Conservation (phyloP, 2,797 vertebrate species). For the Astyanax mexicanus region DNA sequence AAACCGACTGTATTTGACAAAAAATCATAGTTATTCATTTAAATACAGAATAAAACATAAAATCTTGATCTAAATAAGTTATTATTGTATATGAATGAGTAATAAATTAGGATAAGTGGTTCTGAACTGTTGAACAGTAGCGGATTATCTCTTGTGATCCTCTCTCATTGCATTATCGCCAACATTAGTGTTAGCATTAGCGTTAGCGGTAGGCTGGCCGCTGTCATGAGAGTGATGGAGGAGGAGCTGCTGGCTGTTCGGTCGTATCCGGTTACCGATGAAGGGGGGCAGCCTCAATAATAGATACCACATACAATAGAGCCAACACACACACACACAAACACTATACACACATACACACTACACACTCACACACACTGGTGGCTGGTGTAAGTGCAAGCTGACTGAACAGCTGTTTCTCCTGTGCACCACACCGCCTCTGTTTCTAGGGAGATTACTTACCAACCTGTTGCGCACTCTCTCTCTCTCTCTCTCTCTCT, state of each 20-base stretch:
- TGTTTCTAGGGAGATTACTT: constrained; percentile 38
- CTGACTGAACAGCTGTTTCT: constrained; percentile 38
- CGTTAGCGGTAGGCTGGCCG: constrained; percentile 25
- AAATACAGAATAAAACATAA: too few species aligned
- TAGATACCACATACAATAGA: constrained; percentile 70
- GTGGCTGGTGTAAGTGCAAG: not conserved
- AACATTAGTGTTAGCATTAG: not conserved
- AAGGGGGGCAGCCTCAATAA: constrained; percentile 70
- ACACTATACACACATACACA: constrained; percentile 24
- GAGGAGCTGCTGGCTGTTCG: constrained; percentile 59
- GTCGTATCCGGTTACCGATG: constrained; percentile 69
- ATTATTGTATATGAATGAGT: too few species aligned
- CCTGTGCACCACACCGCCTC: constrained; percentile 13
- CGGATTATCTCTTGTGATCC: too few species aligned
- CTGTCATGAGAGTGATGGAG: constrained; percentile 65
- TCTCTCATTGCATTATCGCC: too few species aligned
- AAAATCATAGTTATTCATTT: too few species aligned
- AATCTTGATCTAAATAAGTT: too few species aligned
- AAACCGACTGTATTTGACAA: too few species aligned
- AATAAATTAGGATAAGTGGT: too few species aligned
- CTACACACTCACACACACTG: not conserved
- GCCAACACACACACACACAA: constrained; percentile 35
- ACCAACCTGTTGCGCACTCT: constrained; percentile 36
- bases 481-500: not conserved
- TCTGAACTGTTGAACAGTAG: too few species aligned